These are phyloP conservation scores for Typhlomys cinereus DNA, from an alignment of 2,113 vertebrate genomes.

Conservation along the genomic window DNA sequence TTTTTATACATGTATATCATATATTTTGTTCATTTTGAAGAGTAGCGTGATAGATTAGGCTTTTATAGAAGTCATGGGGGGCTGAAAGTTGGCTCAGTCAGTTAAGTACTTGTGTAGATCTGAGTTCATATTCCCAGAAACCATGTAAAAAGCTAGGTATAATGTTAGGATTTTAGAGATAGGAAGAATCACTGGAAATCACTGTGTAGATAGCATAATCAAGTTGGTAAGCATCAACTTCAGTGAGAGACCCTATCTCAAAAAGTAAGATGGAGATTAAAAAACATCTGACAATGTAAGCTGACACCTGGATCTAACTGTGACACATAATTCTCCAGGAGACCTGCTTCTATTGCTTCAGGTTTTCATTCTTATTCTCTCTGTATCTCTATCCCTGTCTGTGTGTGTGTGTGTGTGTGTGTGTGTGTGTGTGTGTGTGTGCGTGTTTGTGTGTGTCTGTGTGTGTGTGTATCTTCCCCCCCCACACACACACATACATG, in stretches of 20 bases:
- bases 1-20: not conserved
- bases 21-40: not conserved
- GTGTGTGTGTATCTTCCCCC: too few relatives aligned
- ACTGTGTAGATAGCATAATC: not conserved
- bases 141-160: not conserved
- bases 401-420: too few relatives aligned
- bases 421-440: too few relatives aligned
- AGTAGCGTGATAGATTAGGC: not conserved
- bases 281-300: not conserved
- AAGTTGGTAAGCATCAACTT: too few relatives aligned
- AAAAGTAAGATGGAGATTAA: not conserved
- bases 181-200: too few relatives aligned
- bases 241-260: not conserved
- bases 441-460: too few relatives aligned
- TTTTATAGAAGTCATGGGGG: slow-evolving; percentile 6
- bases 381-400: too few relatives aligned
- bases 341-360: too few relatives aligned
- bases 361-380: too few relatives aligned
- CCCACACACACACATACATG: too few relatives aligned
- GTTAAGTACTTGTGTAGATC: not conserved
- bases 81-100: not conserved
- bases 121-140: not conserved
- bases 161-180: not conserved
- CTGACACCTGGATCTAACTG: too few relatives aligned
- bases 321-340: too few relatives aligned